Evolutionary conservation across 2,113 vertebrate species (phyloP).

Genomic region (Myotis davidii): DNA sequence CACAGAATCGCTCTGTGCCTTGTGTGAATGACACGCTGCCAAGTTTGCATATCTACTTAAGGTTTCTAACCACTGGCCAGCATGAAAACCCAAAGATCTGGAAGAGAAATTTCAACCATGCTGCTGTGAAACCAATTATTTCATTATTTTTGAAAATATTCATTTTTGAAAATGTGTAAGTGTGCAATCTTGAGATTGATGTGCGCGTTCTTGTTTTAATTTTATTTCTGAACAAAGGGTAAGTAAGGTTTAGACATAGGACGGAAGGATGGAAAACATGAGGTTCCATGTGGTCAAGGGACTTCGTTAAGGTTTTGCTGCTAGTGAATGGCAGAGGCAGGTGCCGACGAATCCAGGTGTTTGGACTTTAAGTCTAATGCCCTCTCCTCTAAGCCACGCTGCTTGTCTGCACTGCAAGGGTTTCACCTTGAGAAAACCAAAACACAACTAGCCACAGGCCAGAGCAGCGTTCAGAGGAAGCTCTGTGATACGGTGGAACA

Average conservation of each 20-base stretch:
- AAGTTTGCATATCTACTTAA: not conserved
- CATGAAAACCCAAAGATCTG: not conserved
- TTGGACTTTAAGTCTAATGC: not conserved
- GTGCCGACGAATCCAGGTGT: not conserved
- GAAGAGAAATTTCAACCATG: not conserved
- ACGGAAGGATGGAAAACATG: not conserved
- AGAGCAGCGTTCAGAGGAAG: not conserved
- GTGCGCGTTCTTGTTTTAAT: not conserved
- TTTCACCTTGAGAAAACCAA: constrained; percentile 20
- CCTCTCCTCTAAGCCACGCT: not conserved
- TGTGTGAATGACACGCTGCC: not conserved
- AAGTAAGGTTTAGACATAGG: not conserved
- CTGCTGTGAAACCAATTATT: constrained; percentile 16
- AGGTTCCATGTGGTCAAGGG: not conserved
- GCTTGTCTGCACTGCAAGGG: not conserved
- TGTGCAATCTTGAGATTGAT: not conserved
- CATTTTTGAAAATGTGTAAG: not conserved
- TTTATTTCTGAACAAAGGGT: not conserved
- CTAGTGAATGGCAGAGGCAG: not conserved
- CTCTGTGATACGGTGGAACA: not conserved
- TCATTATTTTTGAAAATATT: constrained; percentile 17
- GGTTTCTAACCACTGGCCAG: not conserved
- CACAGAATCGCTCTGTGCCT: not conserved
- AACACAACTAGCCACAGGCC: not conserved
- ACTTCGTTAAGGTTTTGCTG: not conserved